Conservation (phyloP, 2,888 invertebrate species). For the Heteromyza rotundicornis region DNA sequence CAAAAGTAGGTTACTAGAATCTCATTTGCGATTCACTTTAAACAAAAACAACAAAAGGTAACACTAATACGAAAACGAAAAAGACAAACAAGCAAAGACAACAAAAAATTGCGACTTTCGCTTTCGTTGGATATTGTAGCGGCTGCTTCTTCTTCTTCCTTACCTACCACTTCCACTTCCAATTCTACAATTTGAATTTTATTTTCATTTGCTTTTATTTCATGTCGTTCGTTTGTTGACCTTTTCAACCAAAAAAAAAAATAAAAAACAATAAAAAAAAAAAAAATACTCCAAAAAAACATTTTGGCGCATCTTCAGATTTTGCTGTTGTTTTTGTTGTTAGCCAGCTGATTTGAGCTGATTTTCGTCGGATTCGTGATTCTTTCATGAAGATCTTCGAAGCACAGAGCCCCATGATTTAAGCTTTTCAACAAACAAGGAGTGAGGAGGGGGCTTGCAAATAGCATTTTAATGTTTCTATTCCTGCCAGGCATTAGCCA, state of each 20-base stretch:
- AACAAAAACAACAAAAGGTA: background rate
- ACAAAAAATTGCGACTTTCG: conserved; percentile 2
- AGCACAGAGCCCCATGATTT: background rate
- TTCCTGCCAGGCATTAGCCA: background rate
- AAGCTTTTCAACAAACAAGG: too few species aligned
- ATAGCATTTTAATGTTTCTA: background rate
- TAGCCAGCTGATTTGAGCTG: too few species aligned
- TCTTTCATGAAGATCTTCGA: background rate
- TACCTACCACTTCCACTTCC: background rate
- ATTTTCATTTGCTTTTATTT: conserved; percentile 16
- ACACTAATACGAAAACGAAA: background rate
- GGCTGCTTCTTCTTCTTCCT: background rate
- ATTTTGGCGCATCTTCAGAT: too few species aligned
- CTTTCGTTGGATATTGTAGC: conserved; percentile 8
- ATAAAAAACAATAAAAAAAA: too few species aligned
- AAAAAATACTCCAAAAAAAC: too few species aligned
- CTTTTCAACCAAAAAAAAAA: conserved; percentile 29
- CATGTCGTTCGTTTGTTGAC: conserved; percentile 33
- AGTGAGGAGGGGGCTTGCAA: too few species aligned
- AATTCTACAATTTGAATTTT: background rate
- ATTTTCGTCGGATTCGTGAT: background rate
- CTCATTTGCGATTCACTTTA: background rate
- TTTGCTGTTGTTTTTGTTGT: too few species aligned
- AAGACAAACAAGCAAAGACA: background rate
- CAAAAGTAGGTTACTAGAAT: background rate